A percentile compares a stretch with the other conserved stretches of the same genome.
phyloP scores from a whole-genome alignment of 1,140 invertebrate genomes.

The Drosophila elegans region DNA sequence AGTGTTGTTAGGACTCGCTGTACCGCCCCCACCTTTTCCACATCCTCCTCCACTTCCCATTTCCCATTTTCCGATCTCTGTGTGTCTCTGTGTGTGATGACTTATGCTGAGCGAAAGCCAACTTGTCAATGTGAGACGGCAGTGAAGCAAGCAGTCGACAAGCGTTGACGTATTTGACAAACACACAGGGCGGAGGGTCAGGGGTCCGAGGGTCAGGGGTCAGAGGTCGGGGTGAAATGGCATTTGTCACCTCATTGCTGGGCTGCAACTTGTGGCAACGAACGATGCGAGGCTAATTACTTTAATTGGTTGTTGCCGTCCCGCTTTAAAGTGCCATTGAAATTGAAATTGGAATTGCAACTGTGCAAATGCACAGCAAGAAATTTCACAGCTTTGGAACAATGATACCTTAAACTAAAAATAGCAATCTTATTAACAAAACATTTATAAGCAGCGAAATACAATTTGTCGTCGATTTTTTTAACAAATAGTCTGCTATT shows the following conservation, averaged over 20 bases:
- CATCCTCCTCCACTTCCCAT: not conserved
- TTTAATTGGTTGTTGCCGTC: slow-evolving; percentile 74
- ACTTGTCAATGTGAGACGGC: slow-evolving; percentile 75
- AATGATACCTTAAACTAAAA: too few relatives aligned
- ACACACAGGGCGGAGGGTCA: slow-evolving; percentile 43
- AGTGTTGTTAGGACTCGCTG: slow-evolving; percentile 43
- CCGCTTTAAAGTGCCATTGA: slow-evolving; percentile 58
- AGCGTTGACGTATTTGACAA: slow-evolving; percentile 81
- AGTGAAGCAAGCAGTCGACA: slow-evolving; percentile 74
- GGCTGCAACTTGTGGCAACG: slow-evolving; percentile 9
- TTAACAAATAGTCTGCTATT: too few relatives aligned
- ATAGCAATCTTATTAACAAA: too few relatives aligned
- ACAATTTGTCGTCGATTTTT: too few relatives aligned
- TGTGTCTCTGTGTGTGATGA: slow-evolving; percentile 24
- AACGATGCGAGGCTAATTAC: slow-evolving; percentile 69
- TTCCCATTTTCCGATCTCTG: slow-evolving; percentile 9
- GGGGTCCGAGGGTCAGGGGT: not conserved
- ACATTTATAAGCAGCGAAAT: too few relatives aligned
- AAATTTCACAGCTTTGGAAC: not conserved
- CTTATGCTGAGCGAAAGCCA: slow-evolving; percentile 67
- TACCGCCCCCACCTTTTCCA: not conserved
- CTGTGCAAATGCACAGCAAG: slow-evolving; percentile 5
- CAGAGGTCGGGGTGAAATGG: slow-evolving; percentile 2
- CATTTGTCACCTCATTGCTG: slow-evolving; percentile 43
- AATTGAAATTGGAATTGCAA: slow-evolving; percentile 20